Conservation (phyloP, 2,113 vertebrate species). For the Progne subis region DNA sequence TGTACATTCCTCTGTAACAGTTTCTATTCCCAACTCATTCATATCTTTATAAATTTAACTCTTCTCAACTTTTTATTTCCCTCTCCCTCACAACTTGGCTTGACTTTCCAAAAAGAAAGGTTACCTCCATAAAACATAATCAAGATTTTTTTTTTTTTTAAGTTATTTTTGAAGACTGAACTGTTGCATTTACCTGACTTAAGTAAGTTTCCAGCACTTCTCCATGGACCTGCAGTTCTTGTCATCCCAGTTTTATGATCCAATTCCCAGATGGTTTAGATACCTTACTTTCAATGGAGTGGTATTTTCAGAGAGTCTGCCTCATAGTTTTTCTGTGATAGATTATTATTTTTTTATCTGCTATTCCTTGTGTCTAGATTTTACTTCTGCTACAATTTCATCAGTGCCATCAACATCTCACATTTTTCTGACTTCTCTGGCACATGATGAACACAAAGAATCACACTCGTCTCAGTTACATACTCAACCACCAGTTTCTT, state of each 20-base stretch:
- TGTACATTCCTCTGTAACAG: slow-evolving; percentile 43
- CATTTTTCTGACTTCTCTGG: slow-evolving; percentile 4
- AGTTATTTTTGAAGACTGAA: neutral
- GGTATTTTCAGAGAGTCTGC: neutral
- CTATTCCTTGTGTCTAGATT: neutral
- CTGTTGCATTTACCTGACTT: neutral
- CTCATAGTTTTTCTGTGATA: neutral
- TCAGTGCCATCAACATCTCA: neutral
- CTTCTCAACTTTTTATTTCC: neutral
- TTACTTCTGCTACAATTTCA: neutral
- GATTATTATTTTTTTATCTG: slow-evolving; percentile 23
- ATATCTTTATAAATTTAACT: slow-evolving; percentile 23
- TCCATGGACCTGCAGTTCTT: neutral
- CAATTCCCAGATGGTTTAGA: neutral
- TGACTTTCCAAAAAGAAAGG: neutral
- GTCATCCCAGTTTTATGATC: neutral
- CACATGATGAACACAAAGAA: neutral
- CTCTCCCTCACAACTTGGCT: neutral
- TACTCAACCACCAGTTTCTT: neutral
- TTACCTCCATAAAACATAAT: neutral
- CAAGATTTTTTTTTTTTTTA: neutral
- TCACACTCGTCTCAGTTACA: neutral
- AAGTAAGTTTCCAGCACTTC: slow-evolving; percentile 24
- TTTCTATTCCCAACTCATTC: slow-evolving; percentile 24
- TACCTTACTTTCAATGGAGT: neutral